These are phyloP conservation scores for Rhogogaster chlorosoma DNA, from an alignment of 2,888 invertebrate species.

Conservation along the genomic window DNA sequence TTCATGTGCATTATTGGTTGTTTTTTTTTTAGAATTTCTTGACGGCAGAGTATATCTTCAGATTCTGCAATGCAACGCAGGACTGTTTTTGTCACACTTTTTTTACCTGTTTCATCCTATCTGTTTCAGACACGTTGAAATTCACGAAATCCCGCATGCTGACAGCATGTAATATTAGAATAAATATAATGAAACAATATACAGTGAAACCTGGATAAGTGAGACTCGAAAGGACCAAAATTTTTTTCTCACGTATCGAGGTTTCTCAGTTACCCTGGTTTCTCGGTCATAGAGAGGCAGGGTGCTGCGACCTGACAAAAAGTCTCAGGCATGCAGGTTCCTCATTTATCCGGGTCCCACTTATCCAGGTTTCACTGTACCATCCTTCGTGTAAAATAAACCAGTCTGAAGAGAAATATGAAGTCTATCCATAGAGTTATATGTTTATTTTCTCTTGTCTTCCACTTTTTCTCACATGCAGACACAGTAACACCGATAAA, in stretches of 20 bases:
- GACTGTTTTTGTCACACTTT: neutral
- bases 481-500: neutral
- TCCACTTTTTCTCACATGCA: neutral
- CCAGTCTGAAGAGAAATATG: neutral
- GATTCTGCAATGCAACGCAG: slow-evolving; percentile 4
- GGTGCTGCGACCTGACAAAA: no score
- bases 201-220: no score
- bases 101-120: neutral
- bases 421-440: neutral
- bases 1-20: neutral
- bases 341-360: no score
- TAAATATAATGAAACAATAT: neutral
- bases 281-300: no score
- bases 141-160: neutral
- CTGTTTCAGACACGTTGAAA: neutral
- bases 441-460: neutral
- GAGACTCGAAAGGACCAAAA: no score
- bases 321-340: no score
- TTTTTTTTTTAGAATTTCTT: neutral
- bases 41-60: neutral
- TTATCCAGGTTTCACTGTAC: no score
- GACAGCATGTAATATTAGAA: neutral
- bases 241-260: no score
- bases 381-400: neutral
- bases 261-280: no score